Evolutionary conservation across 2,888 invertebrate genomes (phyloP).

Genomic region (Ectemnius cavifrons): DNA sequence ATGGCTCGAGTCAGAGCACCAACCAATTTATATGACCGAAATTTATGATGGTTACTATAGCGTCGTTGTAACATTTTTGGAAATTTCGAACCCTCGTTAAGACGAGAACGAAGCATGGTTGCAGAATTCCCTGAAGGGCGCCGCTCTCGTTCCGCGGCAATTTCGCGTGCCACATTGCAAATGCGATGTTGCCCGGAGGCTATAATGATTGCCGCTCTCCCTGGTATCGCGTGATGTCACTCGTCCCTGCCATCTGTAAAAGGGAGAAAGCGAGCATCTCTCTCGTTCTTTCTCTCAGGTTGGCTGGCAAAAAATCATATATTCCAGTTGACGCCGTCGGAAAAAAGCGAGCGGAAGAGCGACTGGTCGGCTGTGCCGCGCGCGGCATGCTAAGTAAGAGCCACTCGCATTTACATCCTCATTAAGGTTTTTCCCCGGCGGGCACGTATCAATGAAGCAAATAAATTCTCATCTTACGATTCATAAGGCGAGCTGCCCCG

Average conservation of each 20-base stretch:
- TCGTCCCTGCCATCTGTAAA: constrained; percentile 11
- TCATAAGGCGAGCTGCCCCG: constrained; percentile 5
- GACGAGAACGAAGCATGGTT: too few relatives aligned
- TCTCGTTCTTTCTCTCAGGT: too few relatives aligned
- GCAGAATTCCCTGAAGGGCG: too few relatives aligned
- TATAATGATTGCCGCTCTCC: constrained; percentile 23
- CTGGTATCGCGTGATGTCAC: constrained; percentile 21
- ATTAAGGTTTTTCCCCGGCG: constrained; percentile 12
- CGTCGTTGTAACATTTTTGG: too few relatives aligned
- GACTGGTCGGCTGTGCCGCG: background rate
- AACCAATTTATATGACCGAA: too few relatives aligned
- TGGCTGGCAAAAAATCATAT: background rate
- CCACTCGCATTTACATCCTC: constrained; percentile 30
- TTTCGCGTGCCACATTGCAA: constrained; percentile 41
- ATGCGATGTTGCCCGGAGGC: constrained; percentile 1
- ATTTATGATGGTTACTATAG: too few relatives aligned
- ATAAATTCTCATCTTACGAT: constrained; percentile 18
- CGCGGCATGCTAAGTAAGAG: background rate
- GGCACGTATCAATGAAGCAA: background rate
- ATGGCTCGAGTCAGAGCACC: too few relatives aligned
- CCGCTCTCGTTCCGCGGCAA: too few relatives aligned
- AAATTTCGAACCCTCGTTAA: too few relatives aligned
- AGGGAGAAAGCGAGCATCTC: background rate
- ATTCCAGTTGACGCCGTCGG: background rate
- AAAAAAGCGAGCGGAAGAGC: background rate